Percentiles rank a stretch among this genome's conserved stretches.
phyloP scores from a whole-genome alignment of 2,888 invertebrate species.

The Caenorhabditis japonica region DNA sequence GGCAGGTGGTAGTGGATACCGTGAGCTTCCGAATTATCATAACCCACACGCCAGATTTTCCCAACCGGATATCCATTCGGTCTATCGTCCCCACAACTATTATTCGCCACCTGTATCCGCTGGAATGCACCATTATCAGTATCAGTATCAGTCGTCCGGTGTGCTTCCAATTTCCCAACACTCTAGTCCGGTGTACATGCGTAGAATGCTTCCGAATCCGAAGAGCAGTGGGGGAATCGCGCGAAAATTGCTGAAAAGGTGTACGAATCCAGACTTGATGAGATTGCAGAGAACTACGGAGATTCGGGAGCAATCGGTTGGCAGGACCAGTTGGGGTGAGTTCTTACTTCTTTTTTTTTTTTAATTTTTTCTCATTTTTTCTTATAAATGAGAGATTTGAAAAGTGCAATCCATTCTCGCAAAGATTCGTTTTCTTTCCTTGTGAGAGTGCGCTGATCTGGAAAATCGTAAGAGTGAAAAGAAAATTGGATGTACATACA shows the following conservation, averaged over 20 bases:
- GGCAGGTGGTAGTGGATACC: constrained; percentile 5
- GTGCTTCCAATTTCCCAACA: constrained; percentile 41
- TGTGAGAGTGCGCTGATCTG: constrained; percentile 37
- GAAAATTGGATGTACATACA: constrained; percentile 38
- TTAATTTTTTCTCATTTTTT: background rate
- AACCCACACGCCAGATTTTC: constrained; percentile 52
- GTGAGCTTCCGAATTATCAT: constrained; percentile 10
- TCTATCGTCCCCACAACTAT: constrained; percentile 38
- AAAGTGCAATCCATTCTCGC: constrained; percentile 31
- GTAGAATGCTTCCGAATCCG: constrained; percentile 42
- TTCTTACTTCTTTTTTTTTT: constrained; percentile 7
- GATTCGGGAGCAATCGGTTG: constrained; percentile 39
- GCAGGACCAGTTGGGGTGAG: constrained; percentile 44
- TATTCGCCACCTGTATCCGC: constrained; percentile 33
- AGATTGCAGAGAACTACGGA: constrained; percentile 54
- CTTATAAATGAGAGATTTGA: background rate
- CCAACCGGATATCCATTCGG: constrained; percentile 53
- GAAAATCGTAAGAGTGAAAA: constrained; percentile 40
- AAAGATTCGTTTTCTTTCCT: constrained; percentile 13
- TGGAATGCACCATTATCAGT: constrained; percentile 12
- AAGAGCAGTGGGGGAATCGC: constrained; percentile 41
- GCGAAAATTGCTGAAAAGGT: constrained; percentile 45
- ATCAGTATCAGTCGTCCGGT: constrained; percentile 31
- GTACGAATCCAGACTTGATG: constrained; percentile 55
- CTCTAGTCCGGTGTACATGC: constrained; percentile 40